phyloP scores from a whole-genome alignment of 2,113 vertebrate genomes.

The Sisor rabdophorus region DNA sequence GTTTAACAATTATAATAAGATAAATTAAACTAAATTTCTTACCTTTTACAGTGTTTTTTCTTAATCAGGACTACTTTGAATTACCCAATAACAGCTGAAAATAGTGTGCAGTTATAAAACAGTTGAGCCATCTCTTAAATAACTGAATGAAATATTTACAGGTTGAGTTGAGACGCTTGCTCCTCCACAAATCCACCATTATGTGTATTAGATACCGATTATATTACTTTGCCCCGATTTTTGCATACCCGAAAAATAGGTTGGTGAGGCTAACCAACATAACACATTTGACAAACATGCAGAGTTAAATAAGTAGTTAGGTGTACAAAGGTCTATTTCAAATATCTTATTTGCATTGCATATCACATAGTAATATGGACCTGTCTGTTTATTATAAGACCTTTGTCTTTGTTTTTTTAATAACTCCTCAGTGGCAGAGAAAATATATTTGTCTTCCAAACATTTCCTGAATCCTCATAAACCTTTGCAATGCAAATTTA shows the following conservation, averaged over 20 bases:
- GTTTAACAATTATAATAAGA: neutral
- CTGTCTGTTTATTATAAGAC: neutral
- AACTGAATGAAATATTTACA: neutral
- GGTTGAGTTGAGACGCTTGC: too few species aligned
- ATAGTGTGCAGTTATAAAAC: too few species aligned
- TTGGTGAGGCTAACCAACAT: neutral
- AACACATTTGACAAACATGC: conserved; percentile 21
- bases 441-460: conserved; percentile 19
- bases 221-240: conserved; percentile 45
- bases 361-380: conserved; percentile 4
- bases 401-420: neutral
- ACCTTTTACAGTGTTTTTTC: conserved; percentile 21
- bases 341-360: conserved; percentile 50
- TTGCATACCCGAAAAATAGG: neutral
- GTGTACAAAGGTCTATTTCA: neutral
- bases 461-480: neutral
- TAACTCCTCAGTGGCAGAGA: neutral
- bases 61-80: too few species aligned
- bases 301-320: conserved; percentile 22
- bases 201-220: neutral
- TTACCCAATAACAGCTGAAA: too few species aligned
- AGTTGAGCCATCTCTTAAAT: too few species aligned
- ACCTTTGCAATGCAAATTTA: conserved; percentile 27
- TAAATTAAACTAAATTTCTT: neutral
- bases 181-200: neutral